phyloP scores from a whole-genome alignment of 1,140 invertebrate genomes.

The Bursaphelenchus mucronatus region DNA sequence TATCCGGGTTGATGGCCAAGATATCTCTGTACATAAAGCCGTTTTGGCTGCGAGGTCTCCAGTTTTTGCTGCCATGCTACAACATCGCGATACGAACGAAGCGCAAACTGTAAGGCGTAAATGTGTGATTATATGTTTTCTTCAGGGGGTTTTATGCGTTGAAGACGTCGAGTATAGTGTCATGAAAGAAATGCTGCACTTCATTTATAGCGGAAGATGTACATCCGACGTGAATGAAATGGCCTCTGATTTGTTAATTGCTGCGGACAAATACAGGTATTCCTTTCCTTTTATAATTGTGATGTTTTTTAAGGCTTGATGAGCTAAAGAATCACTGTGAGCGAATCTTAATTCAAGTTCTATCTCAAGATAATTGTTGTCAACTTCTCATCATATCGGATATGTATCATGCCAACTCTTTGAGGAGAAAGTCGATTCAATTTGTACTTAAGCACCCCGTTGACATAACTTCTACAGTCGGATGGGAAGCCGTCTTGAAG shows the following conservation, averaged over 20 bases:
- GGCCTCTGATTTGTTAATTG: constrained; percentile 58
- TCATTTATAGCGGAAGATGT: constrained; percentile 55
- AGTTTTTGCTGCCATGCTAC: constrained; percentile 58
- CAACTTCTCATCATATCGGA: constrained; percentile 56
- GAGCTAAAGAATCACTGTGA: constrained; percentile 56
- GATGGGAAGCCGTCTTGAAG: constrained; percentile 47
- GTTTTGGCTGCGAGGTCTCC: constrained; percentile 59
- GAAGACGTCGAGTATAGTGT: constrained; percentile 55
- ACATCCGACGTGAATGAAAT: constrained; percentile 50
- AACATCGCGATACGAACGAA: constrained; percentile 54
- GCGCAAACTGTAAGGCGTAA: constrained; percentile 38
- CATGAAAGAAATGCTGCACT: constrained; percentile 56
- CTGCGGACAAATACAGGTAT: constrained; percentile 59
- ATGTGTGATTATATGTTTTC: constrained; percentile 8
- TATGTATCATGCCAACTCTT: constrained; percentile 41
- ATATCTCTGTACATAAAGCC: constrained; percentile 55
- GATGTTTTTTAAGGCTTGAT: constrained; percentile 35
- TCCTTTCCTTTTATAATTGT: background rate
- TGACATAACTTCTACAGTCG: constrained; percentile 45
- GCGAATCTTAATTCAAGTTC: constrained; percentile 43
- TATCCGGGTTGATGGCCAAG: constrained; percentile 42
- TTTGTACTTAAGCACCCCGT: constrained; percentile 48
- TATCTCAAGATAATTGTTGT: constrained; percentile 54
- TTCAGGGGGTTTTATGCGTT: constrained; percentile 56
- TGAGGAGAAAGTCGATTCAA: constrained; percentile 50